phyloP scores from a whole-genome alignment of 2,113 vertebrate species.

The Eolophus roseicapilla region DNA sequence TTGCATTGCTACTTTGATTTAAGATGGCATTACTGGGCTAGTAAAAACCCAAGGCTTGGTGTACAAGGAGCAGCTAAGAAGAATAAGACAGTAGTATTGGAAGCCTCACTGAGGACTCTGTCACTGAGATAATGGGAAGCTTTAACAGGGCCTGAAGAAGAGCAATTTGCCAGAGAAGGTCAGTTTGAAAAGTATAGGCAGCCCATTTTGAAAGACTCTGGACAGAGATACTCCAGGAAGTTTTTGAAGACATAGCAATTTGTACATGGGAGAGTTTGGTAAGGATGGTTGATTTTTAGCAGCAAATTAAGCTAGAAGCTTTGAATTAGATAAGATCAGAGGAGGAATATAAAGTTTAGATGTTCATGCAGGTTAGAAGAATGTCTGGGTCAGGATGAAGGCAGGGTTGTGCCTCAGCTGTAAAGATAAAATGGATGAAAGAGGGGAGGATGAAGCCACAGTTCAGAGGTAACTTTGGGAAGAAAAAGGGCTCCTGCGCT shows the following conservation, averaged over 20 bases:
- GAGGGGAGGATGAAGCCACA: neutral
- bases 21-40: neutral
- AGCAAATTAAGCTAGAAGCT: neutral
- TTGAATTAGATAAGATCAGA: neutral
- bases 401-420: neutral
- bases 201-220: neutral
- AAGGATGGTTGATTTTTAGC: neutral
- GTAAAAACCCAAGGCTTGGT: accelerated
- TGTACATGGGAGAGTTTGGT: neutral
- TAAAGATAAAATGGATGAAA: neutral
- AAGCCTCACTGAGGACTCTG: neutral
- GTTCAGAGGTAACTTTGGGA: neutral
- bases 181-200: neutral
- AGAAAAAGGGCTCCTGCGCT: neutral
- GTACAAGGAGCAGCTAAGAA: neutral
- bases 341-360: neutral
- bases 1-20: neutral
- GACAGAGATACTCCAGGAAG: neutral
- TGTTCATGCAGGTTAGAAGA: neutral
- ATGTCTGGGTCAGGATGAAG: neutral
- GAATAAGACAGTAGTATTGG: neutral
- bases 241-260: neutral
- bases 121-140: neutral
- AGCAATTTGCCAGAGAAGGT: neutral
- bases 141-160: neutral